Base-by-base conservation (phyloP, 2,888 invertebrate species). In the Galeopsomyia nigrocyanea region DNA sequence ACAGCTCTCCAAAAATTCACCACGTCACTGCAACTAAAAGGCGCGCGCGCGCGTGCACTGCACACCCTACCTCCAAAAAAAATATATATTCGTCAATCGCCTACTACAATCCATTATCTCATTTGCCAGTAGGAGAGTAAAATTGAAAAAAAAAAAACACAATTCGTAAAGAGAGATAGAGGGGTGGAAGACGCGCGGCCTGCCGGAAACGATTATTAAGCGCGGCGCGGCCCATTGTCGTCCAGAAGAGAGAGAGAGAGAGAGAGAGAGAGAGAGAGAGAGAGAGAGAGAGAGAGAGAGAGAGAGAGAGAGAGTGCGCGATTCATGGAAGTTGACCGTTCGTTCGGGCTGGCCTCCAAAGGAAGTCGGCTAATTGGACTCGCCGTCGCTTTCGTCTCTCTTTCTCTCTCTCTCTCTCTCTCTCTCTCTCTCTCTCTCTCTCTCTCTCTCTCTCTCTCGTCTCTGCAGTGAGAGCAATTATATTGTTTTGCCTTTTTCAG, bases 171-270 rank as follows among this genome's bases (percentile, higher is more conserved):
- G 14, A 47, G 39, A 64, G 39, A 10, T 1, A 46, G 58, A 64
- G 10, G 31, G 26, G 31, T 47, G 17, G 22, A 53, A 62, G 49
- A 46, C 56, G 51, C 21, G 46, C 21, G 26, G 16, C 74, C 39
- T 62, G 74, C 83, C 81, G 84, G 84, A 84, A 83, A 78, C 76
- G 78, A 81, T 82, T 80, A 81, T 83, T 83, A 82, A 83, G 79
- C 76, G 67, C 72, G 60, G 75, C 51, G 53, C 56, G 55, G 39
- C 53, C 76, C 71, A 74, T 74, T 77, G 79, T 78, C 76, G 75
- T 55, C 58, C 21, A 9, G 22, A 7, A 26, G 26, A 26, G 26
- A 26, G 26, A 26, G 26, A 26, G 26, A 26, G 26, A 80, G 76
- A 77, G 78, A 26, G 26, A 26, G 26, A 26, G 26, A 26, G 26